A percentile compares a stretch with the other conserved stretches of the same genome.
These are phyloP conservation scores for Myotis vivesi DNA, from an alignment of 2,797 vertebrate genomes.

Conservation along the genomic window DNA sequence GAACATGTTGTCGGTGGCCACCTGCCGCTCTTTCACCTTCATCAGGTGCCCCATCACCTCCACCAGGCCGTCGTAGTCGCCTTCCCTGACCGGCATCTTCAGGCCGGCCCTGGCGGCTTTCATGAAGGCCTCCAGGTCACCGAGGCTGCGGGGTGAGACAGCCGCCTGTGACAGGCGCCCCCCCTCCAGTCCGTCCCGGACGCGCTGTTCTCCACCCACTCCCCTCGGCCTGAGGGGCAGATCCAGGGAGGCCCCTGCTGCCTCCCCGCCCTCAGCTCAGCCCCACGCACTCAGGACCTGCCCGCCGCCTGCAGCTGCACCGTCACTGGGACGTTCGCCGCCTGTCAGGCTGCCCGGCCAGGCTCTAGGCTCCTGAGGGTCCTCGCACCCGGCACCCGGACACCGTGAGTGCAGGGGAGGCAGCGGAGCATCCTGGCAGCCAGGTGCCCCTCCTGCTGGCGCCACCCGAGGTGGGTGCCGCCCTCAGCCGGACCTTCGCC, in stretches of 20 bases:
- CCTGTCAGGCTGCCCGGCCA: rapidly evolving
- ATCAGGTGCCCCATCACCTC: slow-evolving; percentile 82
- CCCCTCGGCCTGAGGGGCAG: rapidly evolving
- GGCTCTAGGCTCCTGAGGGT: neutral
- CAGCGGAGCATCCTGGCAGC: rapidly evolving
- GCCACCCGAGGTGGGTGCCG: rapidly evolving
- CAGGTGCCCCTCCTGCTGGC: neutral
- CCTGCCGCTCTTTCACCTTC: slow-evolving; percentile 82
- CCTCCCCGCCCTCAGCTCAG: rapidly evolving
- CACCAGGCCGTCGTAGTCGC: slow-evolving; percentile 82
- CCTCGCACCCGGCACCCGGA: rapidly evolving
- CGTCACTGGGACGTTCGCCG: rapidly evolving
- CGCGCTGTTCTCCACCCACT: rapidly evolving
- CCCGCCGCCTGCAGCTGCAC: rapidly evolving
- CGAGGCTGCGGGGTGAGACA: slow-evolving; percentile 72
- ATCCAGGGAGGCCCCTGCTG: neutral
- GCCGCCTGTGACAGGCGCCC: rapidly evolving
- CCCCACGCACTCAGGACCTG: neutral
- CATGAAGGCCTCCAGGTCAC: slow-evolving; percentile 81
- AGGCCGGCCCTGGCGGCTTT: slow-evolving; percentile 43
- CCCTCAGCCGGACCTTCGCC: neutral
- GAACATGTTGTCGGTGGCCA: slow-evolving; percentile 78
- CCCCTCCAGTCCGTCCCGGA: rapidly evolving
- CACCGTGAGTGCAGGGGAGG: rapidly evolving
- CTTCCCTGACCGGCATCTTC: slow-evolving; percentile 79